Conservation (phyloP, 2,113 vertebrate genomes). For the Taurulus bubalis region DNA sequence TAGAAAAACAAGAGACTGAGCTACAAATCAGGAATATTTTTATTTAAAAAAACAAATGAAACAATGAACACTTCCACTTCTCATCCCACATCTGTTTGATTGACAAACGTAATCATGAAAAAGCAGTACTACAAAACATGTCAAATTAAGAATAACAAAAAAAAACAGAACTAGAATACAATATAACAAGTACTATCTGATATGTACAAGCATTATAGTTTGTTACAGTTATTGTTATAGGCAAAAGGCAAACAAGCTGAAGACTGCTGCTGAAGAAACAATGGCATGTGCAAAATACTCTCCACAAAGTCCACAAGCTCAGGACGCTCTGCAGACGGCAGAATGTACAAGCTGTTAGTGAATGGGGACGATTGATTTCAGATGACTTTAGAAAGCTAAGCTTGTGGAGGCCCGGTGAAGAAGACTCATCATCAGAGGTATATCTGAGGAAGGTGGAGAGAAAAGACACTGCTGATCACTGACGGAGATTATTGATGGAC, state of each 20-base stretch:
- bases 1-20: slow-evolving; percentile 4
- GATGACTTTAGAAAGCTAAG: slow-evolving; percentile 40
- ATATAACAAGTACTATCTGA: slow-evolving; percentile 81
- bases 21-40: slow-evolving; percentile 81
- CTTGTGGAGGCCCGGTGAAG: slow-evolving; percentile 66
- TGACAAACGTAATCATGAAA: slow-evolving; percentile 83
- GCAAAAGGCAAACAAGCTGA: slow-evolving; percentile 80
- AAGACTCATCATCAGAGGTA: slow-evolving; percentile 41
- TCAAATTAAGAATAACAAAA: slow-evolving; percentile 75
- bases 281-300: slow-evolving; percentile 81
- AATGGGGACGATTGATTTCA: neutral
- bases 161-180: slow-evolving; percentile 67
- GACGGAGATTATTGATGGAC: slow-evolving; percentile 53
- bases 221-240: slow-evolving; percentile 75
- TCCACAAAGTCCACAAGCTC: slow-evolving; percentile 74
- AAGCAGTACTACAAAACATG: slow-evolving; percentile 85
- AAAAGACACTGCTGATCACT: slow-evolving; percentile 62
- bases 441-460: slow-evolving; percentile 37
- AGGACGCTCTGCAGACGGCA: slow-evolving; percentile 36
- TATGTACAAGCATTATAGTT: slow-evolving; percentile 83
- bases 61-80: slow-evolving; percentile 82
- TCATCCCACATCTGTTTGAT: slow-evolving; percentile 77
- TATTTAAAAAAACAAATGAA: slow-evolving; percentile 79
- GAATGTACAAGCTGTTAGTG: slow-evolving; percentile 49
- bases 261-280: slow-evolving; percentile 76